Base-by-base conservation (phyloP, 2,888 invertebrate species). In the Eupithecia inturbata region DNA sequence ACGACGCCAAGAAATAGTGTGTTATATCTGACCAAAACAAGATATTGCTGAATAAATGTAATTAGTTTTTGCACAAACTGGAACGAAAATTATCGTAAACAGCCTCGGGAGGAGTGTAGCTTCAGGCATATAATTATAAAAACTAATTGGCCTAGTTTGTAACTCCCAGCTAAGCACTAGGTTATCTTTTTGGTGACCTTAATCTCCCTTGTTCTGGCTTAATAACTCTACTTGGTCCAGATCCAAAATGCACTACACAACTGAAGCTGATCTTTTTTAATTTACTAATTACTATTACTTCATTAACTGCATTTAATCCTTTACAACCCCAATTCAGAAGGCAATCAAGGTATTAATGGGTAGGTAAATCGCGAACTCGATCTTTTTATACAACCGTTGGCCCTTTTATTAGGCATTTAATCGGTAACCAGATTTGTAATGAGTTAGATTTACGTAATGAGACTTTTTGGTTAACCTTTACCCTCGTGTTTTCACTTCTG, bases 71-170 rank as follows among this genome's bases (percentile, higher is more conserved):
- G 10, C n/a, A 31, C 63, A 10, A 10, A 1, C 19, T 36, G 12
- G 28, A 64, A 64, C 19, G n/a, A 33, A 63, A 33, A 36, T 36
- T 12, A n/a, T 57, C 57, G 33, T 33, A 64, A 64, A 64, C 36
- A 64, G 63, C 19, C 36, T 71, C 57, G 53, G 49, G 53, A 63
- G 26, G 36, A 67, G 67, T 67, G 31, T 41, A 74, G 68, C 26
- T 62, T 28, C 49, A 68, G 41, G 22, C 45, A 41, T 68, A 63
- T 72, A 70, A 71, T 73, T 74, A 74, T 64, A 64, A 64, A 64
- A 64, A 64, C n/a, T 64, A 64, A 64, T 64, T 64, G n/a, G 36
- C 63, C 63, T 64, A 64, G 63, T 64, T 64, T 36, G 36, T 63
- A 33, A 33, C 63, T 64, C 36, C 19, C 36, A 19, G 36, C 57